A percentile compares a stretch with the other conserved stretches of the same genome.
Evolutionary conservation across 2,797 vertebrate species (phyloP).

Genomic region (Xiphophorus birchmanni): DNA sequence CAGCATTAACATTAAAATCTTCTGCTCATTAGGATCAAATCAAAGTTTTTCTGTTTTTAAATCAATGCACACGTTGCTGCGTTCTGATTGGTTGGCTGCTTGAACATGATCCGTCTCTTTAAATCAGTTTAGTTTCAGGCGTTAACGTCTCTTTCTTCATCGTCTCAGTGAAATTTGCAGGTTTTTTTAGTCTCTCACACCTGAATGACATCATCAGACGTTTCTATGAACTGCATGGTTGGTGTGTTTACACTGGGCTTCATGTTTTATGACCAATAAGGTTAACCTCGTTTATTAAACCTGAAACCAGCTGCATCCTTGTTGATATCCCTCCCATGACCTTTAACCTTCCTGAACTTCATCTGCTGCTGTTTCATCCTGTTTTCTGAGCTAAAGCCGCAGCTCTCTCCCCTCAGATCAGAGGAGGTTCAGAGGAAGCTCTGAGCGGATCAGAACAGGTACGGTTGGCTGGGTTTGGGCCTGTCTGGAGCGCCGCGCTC

Average conservation of each 20-base stretch:
- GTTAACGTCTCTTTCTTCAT: no score
- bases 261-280: not conserved
- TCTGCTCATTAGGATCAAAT: no score
- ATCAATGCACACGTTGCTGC: no score
- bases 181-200: not conserved
- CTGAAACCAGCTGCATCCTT: not conserved
- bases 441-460: constrained; percentile 43
- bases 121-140: no score
- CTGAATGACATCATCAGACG: not conserved
- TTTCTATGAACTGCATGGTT: not conserved
- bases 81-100: no score
- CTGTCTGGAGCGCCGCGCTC: not conserved
- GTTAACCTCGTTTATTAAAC: not conserved
- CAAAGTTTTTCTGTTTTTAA: no score
- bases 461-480: not conserved
- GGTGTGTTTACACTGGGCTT: not conserved
- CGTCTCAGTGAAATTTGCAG: no score
- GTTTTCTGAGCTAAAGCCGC: not conserved
- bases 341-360: not conserved
- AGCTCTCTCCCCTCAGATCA: constrained; percentile 45
- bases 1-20: no score
- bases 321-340: not conserved
- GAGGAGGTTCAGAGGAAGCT: constrained; percentile 26
- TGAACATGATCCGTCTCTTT: no score
- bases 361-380: not conserved